Conservation (phyloP, 2,888 invertebrate species). For the Parnassius smintheus region DNA sequence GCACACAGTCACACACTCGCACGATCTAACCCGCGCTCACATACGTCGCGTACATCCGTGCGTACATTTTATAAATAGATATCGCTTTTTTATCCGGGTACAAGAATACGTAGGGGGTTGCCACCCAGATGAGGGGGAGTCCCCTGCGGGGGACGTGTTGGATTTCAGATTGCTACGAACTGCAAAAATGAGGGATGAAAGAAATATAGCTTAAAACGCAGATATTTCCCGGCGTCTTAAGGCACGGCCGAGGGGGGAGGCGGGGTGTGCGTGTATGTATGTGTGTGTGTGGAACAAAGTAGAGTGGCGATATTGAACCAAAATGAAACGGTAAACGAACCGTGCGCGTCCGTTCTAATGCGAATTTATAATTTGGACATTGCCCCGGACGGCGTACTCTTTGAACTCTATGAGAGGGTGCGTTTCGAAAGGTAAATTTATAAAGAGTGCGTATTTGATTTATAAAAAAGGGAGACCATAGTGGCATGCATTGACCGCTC, state of each 20-base stretch:
- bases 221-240: constrained; percentile 82
- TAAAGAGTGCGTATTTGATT: constrained; percentile 75
- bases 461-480: constrained; percentile 60
- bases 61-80: constrained; percentile 81
- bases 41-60: constrained; percentile 66
- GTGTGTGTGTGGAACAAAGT: constrained; percentile 80
- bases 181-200: constrained; percentile 83
- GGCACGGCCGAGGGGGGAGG: constrained; percentile 57
- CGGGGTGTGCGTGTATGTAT: constrained; percentile 32
- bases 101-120: constrained; percentile 73
- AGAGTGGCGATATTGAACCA: constrained; percentile 81
- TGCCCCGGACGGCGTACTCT: constrained; percentile 72
- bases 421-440: constrained; percentile 65
- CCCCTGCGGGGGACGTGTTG: constrained; percentile 80
- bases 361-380: constrained; percentile 82
- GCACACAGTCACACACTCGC: constrained; percentile 56
- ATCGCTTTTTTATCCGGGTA: constrained; percentile 81
- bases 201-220: constrained; percentile 83
- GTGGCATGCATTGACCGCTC: constrained; percentile 37
- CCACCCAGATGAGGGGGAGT: constrained; percentile 63
- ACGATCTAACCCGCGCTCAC: constrained; percentile 62
- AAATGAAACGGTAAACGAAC: constrained; percentile 82
- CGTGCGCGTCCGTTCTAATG: constrained; percentile 81
- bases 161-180: constrained; percentile 83
- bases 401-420: constrained; percentile 65